Evolutionary conservation across 2,113 vertebrate genomes (phyloP).

Genomic region (Clinocottus analis): DNA sequence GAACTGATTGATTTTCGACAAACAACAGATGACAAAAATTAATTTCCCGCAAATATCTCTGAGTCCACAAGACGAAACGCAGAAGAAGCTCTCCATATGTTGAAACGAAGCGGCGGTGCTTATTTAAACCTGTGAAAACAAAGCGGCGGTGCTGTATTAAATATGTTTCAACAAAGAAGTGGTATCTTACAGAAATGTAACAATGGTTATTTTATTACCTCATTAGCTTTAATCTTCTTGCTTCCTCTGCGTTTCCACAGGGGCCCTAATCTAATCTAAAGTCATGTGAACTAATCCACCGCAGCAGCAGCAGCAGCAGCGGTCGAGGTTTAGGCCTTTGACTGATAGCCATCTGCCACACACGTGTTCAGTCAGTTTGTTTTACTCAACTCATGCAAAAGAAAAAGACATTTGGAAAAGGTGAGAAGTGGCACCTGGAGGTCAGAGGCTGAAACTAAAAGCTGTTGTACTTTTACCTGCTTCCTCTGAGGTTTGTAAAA

Average conservation of each 20-base stretch:
- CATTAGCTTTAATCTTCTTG: conserved; percentile 70
- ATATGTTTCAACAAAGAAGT: conserved; percentile 9
- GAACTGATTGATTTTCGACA: not conserved
- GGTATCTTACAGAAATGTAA: conserved; percentile 39
- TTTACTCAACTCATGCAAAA: conserved; percentile 42
- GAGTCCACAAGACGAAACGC: not conserved
- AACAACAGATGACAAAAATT: not conserved
- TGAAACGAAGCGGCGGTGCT: conserved; percentile 13
- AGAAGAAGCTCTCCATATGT: no score
- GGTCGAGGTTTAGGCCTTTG: conserved; percentile 57
- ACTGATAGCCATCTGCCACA: conserved; percentile 62
- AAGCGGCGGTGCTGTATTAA: not conserved
- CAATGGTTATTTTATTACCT: conserved; percentile 66
- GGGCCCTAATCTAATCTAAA: conserved; percentile 69
- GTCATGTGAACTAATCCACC: conserved; percentile 70
- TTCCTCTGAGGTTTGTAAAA: not conserved
- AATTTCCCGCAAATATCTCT: not conserved
- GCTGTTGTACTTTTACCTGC: not conserved
- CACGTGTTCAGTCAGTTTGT: conserved; percentile 56
- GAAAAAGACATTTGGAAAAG: conserved; percentile 4
- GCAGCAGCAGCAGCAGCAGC: conserved; percentile 31
- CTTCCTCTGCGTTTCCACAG: conserved; percentile 66
- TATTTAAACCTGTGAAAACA: conserved; percentile 26
- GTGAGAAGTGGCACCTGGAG: not conserved
- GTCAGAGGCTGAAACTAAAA: not conserved